Base-by-base conservation (phyloP, 2,888 invertebrate genomes). In the Kuschelorhynchus macadamiae region DNA sequence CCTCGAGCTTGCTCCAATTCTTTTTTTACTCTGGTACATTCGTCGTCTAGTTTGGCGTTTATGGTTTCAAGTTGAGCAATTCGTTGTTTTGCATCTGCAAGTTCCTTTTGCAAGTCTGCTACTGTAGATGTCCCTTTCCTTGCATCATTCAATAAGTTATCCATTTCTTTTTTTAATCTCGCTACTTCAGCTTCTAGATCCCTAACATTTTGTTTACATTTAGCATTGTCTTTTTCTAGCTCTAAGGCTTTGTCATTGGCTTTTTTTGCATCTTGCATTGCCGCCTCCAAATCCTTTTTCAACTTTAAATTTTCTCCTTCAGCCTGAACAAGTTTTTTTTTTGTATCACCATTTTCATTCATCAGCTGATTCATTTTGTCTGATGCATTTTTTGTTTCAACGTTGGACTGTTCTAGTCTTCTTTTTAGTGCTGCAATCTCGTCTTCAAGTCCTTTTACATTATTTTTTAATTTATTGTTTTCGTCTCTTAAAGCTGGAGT, bases 81-180 rank as follows among this genome's bases (percentile, higher is more conserved):
- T 56, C 16, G 50, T 67, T 72, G 67, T 52, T 72, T 72, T 39
- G 69, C 16, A 2, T 12, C 60, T 9, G 33, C 70, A 7, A 74
- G 30, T 62, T 73, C 71, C 7, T 70, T 63, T 62, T 73, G 63
- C 8, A 71, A 21, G 17, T 71, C 68, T 7, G 66, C 32, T n/a
- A 70, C 46, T 4, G 61, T 70, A 11, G 69, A 56, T 14, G 71
- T 56, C 11, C 53, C 71, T 39, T 72, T 70, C 55, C 68, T 74
- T 8, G 73, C 71, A 11, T 71, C 65, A 56, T 65, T 69, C 50
- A 75, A 53, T 32, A 64, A 39, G 2, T 33, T 42, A 52, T 76
- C 76, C n/a, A 77, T 46, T 39, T 78, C 76, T 55, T 71, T 71
- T 56, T 73, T 75, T 41, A 77, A 47, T 50, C 68, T 71, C 7